Evolutionary conservation across 2,888 invertebrate genomes (phyloP), one percentile per base, ranked within the genome.

Genomic region (Parnassius apollo): DNA sequence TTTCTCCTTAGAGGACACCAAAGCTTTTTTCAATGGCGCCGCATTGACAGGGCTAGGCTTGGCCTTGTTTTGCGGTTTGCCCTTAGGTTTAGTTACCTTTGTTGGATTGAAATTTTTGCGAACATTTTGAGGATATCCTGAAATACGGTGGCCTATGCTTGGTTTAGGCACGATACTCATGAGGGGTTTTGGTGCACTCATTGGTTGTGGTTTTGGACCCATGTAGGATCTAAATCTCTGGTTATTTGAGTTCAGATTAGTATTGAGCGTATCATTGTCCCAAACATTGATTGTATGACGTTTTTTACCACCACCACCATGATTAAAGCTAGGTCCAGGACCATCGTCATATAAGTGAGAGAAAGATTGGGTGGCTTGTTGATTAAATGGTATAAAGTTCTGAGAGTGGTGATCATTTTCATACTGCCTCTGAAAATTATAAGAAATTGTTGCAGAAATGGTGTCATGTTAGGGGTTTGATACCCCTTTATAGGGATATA

Each of bases 341-440:
- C 72, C 69, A 48, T 74, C 70, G 63, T 80, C 74, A 64, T 82
- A 82, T 68, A 78, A 68, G 57, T 75, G 70, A 60, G 75, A 65
- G 69, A 69, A 80, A 68, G 75, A 72, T 58, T 71, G 70, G 68
- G 42, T 25, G n/a, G 59, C 56, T 57, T 58, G 59, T 56, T 59
- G 65, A 9, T 49, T 53, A 69, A 54, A 75, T 67, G 75, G 70
- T 61, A 74, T 74, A 67, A 74, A 77, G 42, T 65, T 63, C 59
- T 69, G 70, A 68, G 65, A 69, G 64, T 76, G 70, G 61, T 73
- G 71, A 65, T 76, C 67, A 68, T 67, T 71, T 65, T 69, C 70
- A 73, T 69, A 80, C 67, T 74, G 75, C 72, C 80, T 83, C 86
- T 86, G 86, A 84, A 86, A 86, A 75, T 71, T 71, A 78, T 75